Percentiles rank a stretch among this genome's conserved stretches.
These are phyloP conservation scores for Acromyrmex echinatior DNA, from an alignment of 1,140 invertebrate genomes.

Conservation along the genomic window DNA sequence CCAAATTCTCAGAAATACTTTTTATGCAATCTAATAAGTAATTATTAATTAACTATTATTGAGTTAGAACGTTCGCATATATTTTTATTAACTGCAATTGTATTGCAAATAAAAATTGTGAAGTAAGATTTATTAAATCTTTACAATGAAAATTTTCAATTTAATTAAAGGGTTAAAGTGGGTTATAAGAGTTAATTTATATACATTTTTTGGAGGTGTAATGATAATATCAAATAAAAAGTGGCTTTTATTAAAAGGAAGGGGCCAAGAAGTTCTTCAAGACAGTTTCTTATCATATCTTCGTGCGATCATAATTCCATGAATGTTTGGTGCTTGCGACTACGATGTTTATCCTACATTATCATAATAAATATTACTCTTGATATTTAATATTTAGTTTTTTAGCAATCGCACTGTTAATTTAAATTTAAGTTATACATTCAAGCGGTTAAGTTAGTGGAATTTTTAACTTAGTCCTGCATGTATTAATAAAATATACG, in stretches of 20 bases:
- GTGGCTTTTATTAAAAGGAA: conserved; percentile 26
- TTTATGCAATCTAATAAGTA: conserved; percentile 6
- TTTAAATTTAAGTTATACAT: conserved; percentile 37
- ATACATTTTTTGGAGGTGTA: background rate
- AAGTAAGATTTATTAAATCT: conserved; percentile 8
- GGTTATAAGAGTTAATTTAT: background rate
- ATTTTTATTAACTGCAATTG: background rate
- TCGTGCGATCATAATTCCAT: background rate
- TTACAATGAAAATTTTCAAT: background rate
- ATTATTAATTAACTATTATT: conserved; percentile 6
- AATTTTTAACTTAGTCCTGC: background rate
- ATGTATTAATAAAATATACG: background rate
- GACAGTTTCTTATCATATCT: conserved; percentile 16
- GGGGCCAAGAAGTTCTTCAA: conserved; percentile 4
- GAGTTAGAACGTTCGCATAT: background rate
- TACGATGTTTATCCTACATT: conserved; percentile 44
- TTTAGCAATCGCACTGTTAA: background rate
- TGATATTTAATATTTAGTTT: conserved; percentile 9
- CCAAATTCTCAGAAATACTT: background rate
- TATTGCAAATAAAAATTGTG: background rate
- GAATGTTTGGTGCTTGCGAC: conserved; percentile 15
- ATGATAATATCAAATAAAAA: background rate
- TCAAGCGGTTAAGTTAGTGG: conserved; percentile 4
- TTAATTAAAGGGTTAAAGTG: background rate
- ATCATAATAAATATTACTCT: conserved; percentile 19